phyloP scores from a whole-genome alignment of 2,113 vertebrate genomes.

The Xyliphius kryptos region DNA sequence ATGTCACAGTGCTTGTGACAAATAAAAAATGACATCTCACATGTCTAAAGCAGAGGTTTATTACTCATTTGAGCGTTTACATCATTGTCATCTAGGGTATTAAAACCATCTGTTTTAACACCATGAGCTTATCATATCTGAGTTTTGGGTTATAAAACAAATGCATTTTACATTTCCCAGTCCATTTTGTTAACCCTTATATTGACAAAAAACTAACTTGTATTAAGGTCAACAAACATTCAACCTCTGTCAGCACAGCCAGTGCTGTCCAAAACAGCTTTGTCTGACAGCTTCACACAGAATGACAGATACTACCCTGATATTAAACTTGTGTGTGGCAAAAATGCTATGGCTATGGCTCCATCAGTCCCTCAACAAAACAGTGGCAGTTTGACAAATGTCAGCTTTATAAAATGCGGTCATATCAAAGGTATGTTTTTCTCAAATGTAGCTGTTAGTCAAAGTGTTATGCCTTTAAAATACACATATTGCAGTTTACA shows the following conservation, averaged over 20 bases:
- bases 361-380: slow-evolving; percentile 34
- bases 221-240: slow-evolving; percentile 20
- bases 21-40: slow-evolving; percentile 3
- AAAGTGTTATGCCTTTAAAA: slow-evolving; percentile 38
- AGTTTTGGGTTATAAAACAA: slow-evolving; percentile 29
- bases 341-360: slow-evolving; percentile 39
- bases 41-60: slow-evolving; percentile 42
- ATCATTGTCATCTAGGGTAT: slow-evolving; percentile 38
- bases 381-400: slow-evolving; percentile 44
- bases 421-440: slow-evolving; percentile 38
- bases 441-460: slow-evolving; percentile 30
- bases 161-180: slow-evolving; percentile 20
- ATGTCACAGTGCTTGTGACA: slow-evolving; percentile 2
- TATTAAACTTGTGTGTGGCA: slow-evolving; percentile 27
- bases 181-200: slow-evolving; percentile 31
- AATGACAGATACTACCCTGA: slow-evolving; percentile 31
- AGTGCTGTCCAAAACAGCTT: slow-evolving; percentile 29
- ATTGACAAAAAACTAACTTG: slow-evolving; percentile 33
- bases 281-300: slow-evolving; percentile 25
- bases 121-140: slow-evolving; percentile 12
- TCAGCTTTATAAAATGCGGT: slow-evolving; percentile 36
- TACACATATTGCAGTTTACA: slow-evolving; percentile 35
- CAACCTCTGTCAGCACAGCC: slow-evolving; percentile 20
- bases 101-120: slow-evolving; percentile 33
- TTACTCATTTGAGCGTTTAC: slow-evolving; percentile 39